Conservation (phyloP, 2,797 vertebrate genomes). For the Chelon labrosus region DNA sequence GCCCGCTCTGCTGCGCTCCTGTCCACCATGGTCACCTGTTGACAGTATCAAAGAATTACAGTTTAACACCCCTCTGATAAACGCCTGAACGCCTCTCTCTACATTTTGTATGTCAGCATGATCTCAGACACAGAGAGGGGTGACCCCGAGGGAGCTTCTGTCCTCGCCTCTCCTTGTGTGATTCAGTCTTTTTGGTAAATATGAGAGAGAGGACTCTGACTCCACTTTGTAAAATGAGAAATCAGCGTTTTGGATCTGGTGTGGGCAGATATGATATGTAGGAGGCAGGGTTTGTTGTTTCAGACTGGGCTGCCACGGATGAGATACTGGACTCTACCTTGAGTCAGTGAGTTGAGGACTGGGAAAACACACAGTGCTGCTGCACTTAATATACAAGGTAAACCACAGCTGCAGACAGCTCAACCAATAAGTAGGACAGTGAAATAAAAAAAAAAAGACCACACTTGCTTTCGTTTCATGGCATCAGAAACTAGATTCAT, state of each 20-base stretch:
- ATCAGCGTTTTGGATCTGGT: slow-evolving; percentile 9
- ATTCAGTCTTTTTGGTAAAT: slow-evolving; percentile 36
- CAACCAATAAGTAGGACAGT: slow-evolving; percentile 29
- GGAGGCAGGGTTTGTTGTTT: slow-evolving; percentile 49
- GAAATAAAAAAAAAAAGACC: slow-evolving; percentile 30
- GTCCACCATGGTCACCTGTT: slow-evolving; percentile 96
- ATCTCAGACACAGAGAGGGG: slow-evolving; percentile 6
- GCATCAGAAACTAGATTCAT: slow-evolving; percentile 41
- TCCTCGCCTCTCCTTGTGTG: slow-evolving; percentile 41
- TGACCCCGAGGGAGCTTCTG: slow-evolving; percentile 33
- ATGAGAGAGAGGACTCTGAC: slow-evolving; percentile 32
- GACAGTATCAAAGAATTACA: slow-evolving; percentile 14
- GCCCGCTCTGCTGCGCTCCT: slow-evolving; percentile 91
- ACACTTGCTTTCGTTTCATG: slow-evolving; percentile 38
- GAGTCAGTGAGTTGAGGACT: slow-evolving; percentile 65
- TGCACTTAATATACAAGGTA: slow-evolving; percentile 18
- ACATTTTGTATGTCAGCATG: slow-evolving; percentile 1
- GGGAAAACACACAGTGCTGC: slow-evolving; percentile 45
- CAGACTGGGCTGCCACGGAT: slow-evolving; percentile 46
- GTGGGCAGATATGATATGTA: slow-evolving; percentile 53
- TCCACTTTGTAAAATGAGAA: slow-evolving; percentile 9
- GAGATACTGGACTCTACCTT: slow-evolving; percentile 63
- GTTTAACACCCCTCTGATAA: neutral
- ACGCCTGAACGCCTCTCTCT: slow-evolving; percentile 4
- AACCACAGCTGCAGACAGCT: slow-evolving; percentile 29